Base-by-base conservation (phyloP, 2,888 invertebrate genomes). In the Proisotoma minuta region DNA sequence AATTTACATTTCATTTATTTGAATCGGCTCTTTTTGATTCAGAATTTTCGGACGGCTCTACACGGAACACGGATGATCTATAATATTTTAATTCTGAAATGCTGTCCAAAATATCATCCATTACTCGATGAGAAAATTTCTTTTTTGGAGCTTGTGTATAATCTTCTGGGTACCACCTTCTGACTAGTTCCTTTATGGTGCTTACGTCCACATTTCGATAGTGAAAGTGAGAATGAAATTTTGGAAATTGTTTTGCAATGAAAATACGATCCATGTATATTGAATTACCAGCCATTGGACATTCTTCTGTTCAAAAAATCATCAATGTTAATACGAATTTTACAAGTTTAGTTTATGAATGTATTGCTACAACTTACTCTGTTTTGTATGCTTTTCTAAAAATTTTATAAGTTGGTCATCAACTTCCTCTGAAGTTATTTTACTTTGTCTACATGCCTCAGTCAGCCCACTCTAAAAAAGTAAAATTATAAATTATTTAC, bases 191-290 rank as follows among this genome's bases (percentile, higher is more conserved):
- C 77, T 95, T 96, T 20, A 98, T 79, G 0, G 90, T 84, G 34
- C 90, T 91, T 1, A 96, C 94, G 81, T 98, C 98, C 67, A 99
- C 85, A 49, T 92, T 87, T 74, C 97, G 84, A 78, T 97, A 95
- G 77, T 97, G 94, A 69, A 97, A 79, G 77, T 92, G 89, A 1
- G 83, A 76, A 75, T 88, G 77, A 4, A 97, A 78, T 48, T 72
- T 80, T 0, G 93, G 94, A 90, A 96, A 91, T 76, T 88, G 85
- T 78, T 88, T 88, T 12, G 78, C 76, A 24, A 98, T 76, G 78
- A 97, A 98, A 57, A 87, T 71, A 67, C 89, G 82, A 77, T 98
- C 97, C 83, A 88, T 85, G 74, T 91, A 89, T 2, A 96, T 83
- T 57, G 89, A 85, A 79, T 91, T 97, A 0, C 97, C 97, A 10